phyloP scores from a whole-genome alignment of 1,140 invertebrate genomes.

The Eulimnadia texana region DNA sequence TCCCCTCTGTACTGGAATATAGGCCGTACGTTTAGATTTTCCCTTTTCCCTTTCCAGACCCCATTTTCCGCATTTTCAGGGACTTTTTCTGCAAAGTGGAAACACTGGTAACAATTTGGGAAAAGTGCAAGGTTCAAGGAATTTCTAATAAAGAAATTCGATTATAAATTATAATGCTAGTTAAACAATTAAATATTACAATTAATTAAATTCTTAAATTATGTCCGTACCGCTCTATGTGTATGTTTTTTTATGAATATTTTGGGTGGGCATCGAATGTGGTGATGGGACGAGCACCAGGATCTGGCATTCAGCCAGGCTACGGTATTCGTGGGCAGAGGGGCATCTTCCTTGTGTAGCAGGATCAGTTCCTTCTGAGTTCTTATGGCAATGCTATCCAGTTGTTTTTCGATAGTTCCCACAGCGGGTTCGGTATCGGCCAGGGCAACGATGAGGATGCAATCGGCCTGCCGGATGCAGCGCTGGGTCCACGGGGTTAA shows the following conservation, averaged over 20 bases:
- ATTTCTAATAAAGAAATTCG: background rate
- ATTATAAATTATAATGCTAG: background rate
- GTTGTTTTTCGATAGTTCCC: conserved; percentile 85
- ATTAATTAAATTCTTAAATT: background rate
- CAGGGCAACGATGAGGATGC: conserved; percentile 86
- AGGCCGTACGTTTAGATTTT: too few species aligned
- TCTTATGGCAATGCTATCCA: conserved; percentile 81
- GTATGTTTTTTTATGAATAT: conserved; percentile 76
- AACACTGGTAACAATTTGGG: too few species aligned
- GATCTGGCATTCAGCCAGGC: conserved; percentile 90
- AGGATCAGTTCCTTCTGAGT: conserved; percentile 95
- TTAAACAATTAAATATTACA: background rate
- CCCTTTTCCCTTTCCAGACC: too few species aligned
- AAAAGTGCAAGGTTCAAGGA: background rate
- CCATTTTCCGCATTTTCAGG: too few species aligned
- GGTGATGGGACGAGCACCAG: conserved; percentile 96
- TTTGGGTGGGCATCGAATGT: conserved; percentile 85
- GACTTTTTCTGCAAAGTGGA: too few species aligned
- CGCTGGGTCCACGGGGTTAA: conserved; percentile 91
- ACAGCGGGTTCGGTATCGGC: conserved; percentile 71
- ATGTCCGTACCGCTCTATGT: conserved; percentile 48
- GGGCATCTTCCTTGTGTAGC: conserved; percentile 70
- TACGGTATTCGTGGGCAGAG: conserved; percentile 76
- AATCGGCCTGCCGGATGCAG: conserved; percentile 94
- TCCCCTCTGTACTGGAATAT: too few species aligned